Evolutionary conservation across 2,888 invertebrate species (phyloP).

Genomic region (Cephus runcator): DNA sequence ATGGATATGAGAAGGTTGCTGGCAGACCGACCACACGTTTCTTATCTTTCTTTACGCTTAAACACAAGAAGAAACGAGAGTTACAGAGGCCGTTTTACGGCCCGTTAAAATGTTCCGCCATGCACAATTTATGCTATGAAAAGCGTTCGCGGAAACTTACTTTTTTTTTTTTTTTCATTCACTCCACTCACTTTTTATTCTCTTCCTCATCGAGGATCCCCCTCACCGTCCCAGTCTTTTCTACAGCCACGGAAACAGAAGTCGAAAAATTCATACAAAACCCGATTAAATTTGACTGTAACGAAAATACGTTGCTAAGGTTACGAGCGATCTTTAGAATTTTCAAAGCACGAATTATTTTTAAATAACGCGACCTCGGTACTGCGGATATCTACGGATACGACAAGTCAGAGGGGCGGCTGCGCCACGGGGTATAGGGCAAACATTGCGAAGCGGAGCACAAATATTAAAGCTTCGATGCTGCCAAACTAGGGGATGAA

Average conservation of each 20-base stretch:
- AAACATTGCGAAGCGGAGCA: conserved; percentile 16
- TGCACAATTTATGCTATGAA: conserved; percentile 55
- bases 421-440: conserved; percentile 4
- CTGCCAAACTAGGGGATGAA: conserved; percentile 1
- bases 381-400: neutral
- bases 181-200: neutral
- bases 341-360: neutral
- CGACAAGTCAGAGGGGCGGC: neutral
- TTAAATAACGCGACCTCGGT: neutral
- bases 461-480: conserved; percentile 25
- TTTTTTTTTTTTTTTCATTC: neutral
- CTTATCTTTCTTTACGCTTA: conserved; percentile 37
- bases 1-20: conserved; percentile 19
- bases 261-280: neutral
- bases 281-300: neutral
- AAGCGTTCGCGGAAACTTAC: neutral
- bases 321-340: neutral
- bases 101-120: conserved; percentile 58
- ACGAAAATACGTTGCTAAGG: neutral
- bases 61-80: conserved; percentile 39
- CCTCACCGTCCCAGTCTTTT: neutral
- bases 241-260: neutral
- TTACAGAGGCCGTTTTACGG: conserved; percentile 22
- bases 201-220: neutral
- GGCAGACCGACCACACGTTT: conserved; percentile 25